phyloP scores from a whole-genome alignment of 2,797 vertebrate species.

The Rhynchotus rufescens region DNA sequence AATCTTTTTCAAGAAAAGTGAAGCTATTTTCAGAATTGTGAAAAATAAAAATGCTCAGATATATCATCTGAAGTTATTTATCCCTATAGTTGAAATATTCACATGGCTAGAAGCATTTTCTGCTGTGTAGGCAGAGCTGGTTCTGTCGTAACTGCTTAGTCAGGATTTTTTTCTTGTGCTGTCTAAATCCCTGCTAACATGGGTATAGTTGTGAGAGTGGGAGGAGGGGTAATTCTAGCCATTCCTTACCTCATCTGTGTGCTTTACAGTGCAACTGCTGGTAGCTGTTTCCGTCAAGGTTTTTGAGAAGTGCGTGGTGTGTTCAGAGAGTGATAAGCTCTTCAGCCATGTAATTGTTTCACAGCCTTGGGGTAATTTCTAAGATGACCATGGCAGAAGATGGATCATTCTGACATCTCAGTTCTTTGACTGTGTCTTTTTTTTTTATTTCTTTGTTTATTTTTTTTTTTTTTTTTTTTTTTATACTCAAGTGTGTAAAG shows the following conservation, averaged over 20 bases:
- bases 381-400: neutral
- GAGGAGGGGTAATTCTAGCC: neutral
- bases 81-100: neutral
- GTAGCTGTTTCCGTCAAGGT: neutral
- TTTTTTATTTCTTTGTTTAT: neutral
- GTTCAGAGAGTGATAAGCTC: slow-evolving; percentile 24
- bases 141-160: neutral
- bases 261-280: slow-evolving; percentile 3
- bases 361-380: slow-evolving; percentile 25
- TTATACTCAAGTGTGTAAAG: neutral
- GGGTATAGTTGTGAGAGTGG: neutral
- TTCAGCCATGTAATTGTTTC: slow-evolving; percentile 26
- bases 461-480: neutral
- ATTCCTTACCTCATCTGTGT: neutral
- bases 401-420: slow-evolving; percentile 2
- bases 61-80: neutral
- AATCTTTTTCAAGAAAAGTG: neutral
- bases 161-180: neutral
- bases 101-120: neutral
- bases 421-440: neutral
- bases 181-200: neutral
- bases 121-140: neutral
- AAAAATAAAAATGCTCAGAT: neutral
- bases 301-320: neutral
- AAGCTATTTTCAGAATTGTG: neutral